Conservation (phyloP, 2,888 invertebrate genomes). For the Neoscelio sp. region DNA sequence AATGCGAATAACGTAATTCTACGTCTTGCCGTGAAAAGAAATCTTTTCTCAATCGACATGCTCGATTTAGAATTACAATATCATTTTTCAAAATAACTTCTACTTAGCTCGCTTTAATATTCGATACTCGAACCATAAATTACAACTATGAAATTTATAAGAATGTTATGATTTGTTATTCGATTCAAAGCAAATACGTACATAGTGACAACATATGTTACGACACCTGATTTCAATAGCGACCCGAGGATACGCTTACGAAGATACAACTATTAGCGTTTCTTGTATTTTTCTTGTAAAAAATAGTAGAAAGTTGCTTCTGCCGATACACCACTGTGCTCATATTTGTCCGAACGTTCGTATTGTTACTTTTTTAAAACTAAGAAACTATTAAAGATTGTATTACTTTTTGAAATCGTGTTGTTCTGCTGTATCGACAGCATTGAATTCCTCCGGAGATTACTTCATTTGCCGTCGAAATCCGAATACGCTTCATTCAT, state of each 20-base stretch:
- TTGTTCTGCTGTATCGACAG: no score
- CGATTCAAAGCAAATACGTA: slow-evolving; percentile 18
- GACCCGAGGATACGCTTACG: slow-evolving; percentile 20
- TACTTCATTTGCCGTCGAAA: no score
- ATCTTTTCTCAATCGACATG: no score
- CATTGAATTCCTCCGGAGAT: slow-evolving; percentile 19
- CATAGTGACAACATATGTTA: slow-evolving; percentile 23
- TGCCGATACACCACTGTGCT: slow-evolving; percentile 43
- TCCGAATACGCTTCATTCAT: no score
- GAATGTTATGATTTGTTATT: slow-evolving; percentile 28
- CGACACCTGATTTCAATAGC: slow-evolving; percentile 26
- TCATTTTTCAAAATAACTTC: no score
- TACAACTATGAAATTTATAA: neutral
- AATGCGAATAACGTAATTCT: no score
- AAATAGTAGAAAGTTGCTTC: slow-evolving; percentile 50
- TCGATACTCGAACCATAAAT: no score
- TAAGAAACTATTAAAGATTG: no score
- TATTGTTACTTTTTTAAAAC: slow-evolving; percentile 32
- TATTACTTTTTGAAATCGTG: no score
- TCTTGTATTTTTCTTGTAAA: slow-evolving; percentile 32
- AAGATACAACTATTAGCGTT: slow-evolving; percentile 38
- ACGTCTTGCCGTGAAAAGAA: no score
- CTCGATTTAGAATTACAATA: no score
- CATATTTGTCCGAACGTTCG: slow-evolving; percentile 14
- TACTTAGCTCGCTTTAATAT: no score